Evolutionary conservation across 2,888 invertebrate species (phyloP).

Genomic region (Agelastica alni): DNA sequence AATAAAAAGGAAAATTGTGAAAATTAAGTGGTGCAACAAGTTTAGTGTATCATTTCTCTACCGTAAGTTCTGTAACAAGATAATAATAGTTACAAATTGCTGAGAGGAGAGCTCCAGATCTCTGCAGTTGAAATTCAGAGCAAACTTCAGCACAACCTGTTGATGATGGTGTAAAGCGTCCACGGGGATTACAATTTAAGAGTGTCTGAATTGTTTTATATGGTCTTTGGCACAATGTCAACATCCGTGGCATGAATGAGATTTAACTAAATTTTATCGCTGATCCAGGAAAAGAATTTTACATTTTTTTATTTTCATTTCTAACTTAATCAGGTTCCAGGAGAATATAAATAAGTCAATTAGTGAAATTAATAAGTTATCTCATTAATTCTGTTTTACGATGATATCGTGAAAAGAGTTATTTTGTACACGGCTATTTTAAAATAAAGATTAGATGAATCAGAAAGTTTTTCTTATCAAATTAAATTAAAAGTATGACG

Average conservation of each 20-base stretch:
- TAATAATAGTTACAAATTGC: conserved; percentile 28
- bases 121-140: conserved; percentile 22
- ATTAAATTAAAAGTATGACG: no score
- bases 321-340: no score
- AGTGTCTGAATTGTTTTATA: conserved; percentile 29
- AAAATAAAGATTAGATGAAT: no score
- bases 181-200: conserved; percentile 29
- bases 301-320: no score
- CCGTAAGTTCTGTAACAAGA: conserved; percentile 21
- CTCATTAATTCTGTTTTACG: no score
- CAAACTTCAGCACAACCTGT: conserved; percentile 24
- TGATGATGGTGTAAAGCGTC: conserved; percentile 28
- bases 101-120: conserved; percentile 9
- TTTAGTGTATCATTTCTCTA: conserved; percentile 10
- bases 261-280: no score
- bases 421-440: no score
- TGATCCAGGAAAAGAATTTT: not conserved
- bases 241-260: conserved; percentile 10
- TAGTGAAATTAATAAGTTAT: no score
- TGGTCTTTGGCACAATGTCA: conserved; percentile 22
- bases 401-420: no score
- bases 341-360: no score
- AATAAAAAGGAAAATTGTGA: not conserved
- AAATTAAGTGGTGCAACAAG: conserved; percentile 2
- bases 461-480: no score